These are phyloP conservation scores for Notechis scutatus DNA, from an alignment of 2,113 vertebrate genomes.

Conservation along the genomic window DNA sequence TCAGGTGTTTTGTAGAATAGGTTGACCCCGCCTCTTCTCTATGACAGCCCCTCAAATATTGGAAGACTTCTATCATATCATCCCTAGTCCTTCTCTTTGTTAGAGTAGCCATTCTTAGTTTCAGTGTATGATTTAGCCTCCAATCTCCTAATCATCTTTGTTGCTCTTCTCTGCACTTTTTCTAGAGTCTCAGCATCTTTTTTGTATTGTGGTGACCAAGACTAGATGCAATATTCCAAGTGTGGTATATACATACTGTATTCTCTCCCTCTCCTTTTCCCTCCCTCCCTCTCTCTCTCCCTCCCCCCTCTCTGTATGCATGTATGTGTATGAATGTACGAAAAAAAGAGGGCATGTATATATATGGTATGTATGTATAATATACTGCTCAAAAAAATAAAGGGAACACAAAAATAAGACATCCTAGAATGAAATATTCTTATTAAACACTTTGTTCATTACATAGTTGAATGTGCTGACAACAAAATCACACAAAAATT, in stretches of 20 bases:
- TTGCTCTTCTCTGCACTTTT: not conserved
- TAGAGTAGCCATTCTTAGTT: not conserved
- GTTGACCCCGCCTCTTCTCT: not conserved
- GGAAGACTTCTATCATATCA: not conserved
- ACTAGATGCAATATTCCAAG: not conserved
- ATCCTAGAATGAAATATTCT: too few species aligned
- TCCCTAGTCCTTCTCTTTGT: not conserved
- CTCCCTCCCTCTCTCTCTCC: too few species aligned
- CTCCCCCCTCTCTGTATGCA: too few species aligned
- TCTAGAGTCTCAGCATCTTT: not conserved
- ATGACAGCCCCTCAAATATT: not conserved
- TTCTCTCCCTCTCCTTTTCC: not conserved
- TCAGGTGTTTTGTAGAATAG: not conserved
- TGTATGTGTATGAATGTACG: not conserved
- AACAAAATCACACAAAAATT: too few species aligned
- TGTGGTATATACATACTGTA: not conserved
- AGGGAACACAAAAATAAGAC: too few species aligned
- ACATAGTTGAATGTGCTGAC: too few species aligned
- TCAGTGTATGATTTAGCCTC: not conserved
- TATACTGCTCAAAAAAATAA: too few species aligned
- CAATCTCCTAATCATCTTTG: not conserved
- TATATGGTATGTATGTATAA: not conserved
- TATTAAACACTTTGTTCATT: too few species aligned
- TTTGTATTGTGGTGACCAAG: not conserved
- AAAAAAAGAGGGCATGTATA: not conserved